Base-by-base conservation (phyloP, 2,888 invertebrate genomes). In the Rapana venosa region DNA sequence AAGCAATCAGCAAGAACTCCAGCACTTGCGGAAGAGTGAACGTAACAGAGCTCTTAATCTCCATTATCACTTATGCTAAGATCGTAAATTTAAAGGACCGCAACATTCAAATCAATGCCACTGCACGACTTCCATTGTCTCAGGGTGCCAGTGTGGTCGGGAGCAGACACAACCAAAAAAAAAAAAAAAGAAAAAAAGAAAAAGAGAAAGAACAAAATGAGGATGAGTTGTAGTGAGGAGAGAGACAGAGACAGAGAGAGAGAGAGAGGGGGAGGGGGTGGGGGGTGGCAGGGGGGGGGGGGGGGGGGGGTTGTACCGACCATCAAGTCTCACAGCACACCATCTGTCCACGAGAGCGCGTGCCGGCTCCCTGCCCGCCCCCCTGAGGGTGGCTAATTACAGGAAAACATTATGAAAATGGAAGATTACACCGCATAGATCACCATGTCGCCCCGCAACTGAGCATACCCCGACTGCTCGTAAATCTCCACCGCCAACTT, bases 381-480 rank as follows among this genome's bases (percentile, higher is more conserved):
- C 47, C 88, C 58, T 20, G 61, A 17, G 58, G 22, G 22, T 36
- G 22, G 77, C 83, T 88, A 83, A 88, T 88, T 88, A 84, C 88
- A 30, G 88, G 84, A 84, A 88, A 58, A 84, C 83, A 88, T 88
- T 88, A 88, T 88, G 88, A 88, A 88, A 88, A 88, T 88, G 61
- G 88, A 88, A 88, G 58, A 88, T 88, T 88, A 88, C 84, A 88
- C 88, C 70, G 61, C 83, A 88, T 88, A 88, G 61, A 88, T 88
- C 88, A 88, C 83, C 61, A 26, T 20, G 32, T 35, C 36, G 35
- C 84, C 26, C 66, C 58, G 17, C 56, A 70, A 47, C 22, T 61
- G 81, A 58, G 70, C 70, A 84, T 22, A 70, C n/a, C n/a, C 6
- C 26, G 13, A 61, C 36, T 11, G 47, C 79, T n/a, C 70, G 66